These are phyloP conservation scores for Acanthoscelides obtectus DNA, from an alignment of 2,888 invertebrate genomes.

Conservation along the genomic window DNA sequence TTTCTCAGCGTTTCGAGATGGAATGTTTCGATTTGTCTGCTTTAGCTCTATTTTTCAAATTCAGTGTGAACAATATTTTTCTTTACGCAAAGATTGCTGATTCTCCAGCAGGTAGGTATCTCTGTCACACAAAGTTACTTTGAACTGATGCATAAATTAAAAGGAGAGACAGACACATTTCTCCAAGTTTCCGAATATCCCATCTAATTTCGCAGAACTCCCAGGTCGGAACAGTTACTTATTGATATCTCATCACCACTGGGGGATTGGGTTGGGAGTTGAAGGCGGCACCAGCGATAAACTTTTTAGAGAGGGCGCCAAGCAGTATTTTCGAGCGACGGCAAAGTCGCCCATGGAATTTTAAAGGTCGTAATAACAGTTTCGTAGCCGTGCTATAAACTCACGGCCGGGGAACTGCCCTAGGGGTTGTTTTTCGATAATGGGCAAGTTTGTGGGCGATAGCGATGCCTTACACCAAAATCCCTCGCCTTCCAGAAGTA, in stretches of 20 bases:
- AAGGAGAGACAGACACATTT: too few relatives aligned
- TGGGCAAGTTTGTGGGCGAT: background rate
- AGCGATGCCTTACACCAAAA: background rate
- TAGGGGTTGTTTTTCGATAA: background rate
- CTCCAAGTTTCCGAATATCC: too few relatives aligned
- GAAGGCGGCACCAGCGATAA: background rate
- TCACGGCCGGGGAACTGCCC: background rate
- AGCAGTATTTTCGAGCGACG: background rate
- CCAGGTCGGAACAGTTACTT: background rate
- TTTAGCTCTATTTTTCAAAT: too few relatives aligned
- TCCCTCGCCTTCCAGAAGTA: background rate
- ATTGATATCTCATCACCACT: background rate
- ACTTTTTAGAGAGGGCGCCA: background rate
- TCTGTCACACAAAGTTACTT: too few relatives aligned
- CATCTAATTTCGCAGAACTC: too few relatives aligned
- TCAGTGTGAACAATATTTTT: too few relatives aligned
- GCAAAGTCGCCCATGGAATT: background rate
- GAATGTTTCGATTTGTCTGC: too few relatives aligned
- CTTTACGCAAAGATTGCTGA: too few relatives aligned
- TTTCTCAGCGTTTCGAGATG: too few relatives aligned
- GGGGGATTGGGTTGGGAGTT: background rate
- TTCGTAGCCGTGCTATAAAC: background rate
- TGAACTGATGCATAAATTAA: too few relatives aligned
- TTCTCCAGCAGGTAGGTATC: too few relatives aligned
- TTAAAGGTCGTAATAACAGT: background rate